Percentiles rank a stretch among this genome's conserved stretches.
These are phyloP conservation scores for Propithecus coquereli DNA, from an alignment of 2,113 vertebrate genomes.

Conservation along the genomic window DNA sequence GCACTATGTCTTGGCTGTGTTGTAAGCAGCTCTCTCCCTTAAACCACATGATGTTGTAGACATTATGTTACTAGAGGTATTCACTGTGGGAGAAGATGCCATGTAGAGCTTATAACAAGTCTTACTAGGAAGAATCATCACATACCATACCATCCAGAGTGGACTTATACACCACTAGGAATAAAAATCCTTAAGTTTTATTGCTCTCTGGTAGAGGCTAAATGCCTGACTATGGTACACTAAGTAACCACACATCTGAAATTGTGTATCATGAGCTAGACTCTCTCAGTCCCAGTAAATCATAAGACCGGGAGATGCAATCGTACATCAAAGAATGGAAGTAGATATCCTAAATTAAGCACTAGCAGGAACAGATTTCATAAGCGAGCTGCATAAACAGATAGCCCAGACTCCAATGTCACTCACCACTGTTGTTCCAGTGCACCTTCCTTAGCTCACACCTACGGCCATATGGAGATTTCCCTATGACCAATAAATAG, in stretches of 20 bases:
- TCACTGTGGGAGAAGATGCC: background rate
- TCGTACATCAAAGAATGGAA: background rate
- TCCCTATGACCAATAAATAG: background rate
- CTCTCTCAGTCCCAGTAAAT: background rate
- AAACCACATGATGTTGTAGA: background rate
- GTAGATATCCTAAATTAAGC: background rate
- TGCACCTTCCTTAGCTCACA: background rate
- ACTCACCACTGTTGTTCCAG: background rate
- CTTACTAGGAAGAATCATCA: background rate
- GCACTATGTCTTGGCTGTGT: background rate
- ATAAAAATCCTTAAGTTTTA: background rate
- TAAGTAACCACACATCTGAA: background rate
- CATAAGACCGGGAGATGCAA: background rate
- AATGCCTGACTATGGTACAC: background rate
- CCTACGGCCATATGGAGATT: background rate
- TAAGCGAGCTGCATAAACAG: background rate
- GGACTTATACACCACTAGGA: background rate
- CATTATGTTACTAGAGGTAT: background rate
- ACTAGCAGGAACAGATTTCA: background rate
- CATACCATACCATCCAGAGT: background rate
- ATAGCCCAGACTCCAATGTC: background rate
- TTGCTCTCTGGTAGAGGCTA: background rate
- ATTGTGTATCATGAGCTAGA: background rate
- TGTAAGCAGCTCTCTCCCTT: background rate
- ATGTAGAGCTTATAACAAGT: background rate